Percentiles rank a stretch among this genome's conserved stretches.
These are phyloP conservation scores for Apocrypta bakeri DNA, from an alignment of 1,140 invertebrate genomes.

Conservation along the genomic window DNA sequence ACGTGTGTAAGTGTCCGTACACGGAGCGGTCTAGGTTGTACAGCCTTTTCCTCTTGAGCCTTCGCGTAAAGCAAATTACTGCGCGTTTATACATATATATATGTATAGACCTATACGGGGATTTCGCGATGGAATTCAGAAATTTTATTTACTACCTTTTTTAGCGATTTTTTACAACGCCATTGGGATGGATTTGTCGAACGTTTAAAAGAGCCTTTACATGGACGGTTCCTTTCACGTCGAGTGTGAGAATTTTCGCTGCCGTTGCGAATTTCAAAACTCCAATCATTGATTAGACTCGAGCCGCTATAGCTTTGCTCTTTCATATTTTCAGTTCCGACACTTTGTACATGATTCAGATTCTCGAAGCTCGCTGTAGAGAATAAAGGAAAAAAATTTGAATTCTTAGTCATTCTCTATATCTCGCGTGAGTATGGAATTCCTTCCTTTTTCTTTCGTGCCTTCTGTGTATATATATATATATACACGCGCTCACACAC, in stretches of 20 bases:
- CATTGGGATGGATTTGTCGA: not conserved
- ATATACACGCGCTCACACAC: too few relatives aligned
- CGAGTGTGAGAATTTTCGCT: too few relatives aligned
- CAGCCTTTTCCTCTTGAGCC: too few relatives aligned
- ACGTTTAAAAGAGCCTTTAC: too few relatives aligned
- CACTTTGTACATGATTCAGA: not conserved
- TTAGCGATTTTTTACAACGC: not conserved
- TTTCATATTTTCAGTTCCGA: not conserved
- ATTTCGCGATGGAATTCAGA: not conserved
- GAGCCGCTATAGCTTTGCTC: not conserved
- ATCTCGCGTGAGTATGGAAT: not conserved
- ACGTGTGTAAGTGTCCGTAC: not conserved
- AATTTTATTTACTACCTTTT: not conserved
- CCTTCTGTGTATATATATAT: not conserved
- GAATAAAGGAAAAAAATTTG: too few relatives aligned
- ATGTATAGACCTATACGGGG: not conserved
- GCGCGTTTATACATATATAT: not conserved
- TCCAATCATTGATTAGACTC: not conserved
- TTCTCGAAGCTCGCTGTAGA: too few relatives aligned
- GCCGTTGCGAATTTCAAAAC: not conserved
- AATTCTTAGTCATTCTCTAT: slow-evolving; percentile 23
- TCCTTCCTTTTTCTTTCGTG: not conserved
- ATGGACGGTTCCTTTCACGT: too few relatives aligned
- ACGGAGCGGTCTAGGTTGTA: not conserved
- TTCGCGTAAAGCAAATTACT: too few relatives aligned